Conservation (phyloP, 1,140 invertebrate species). For the Leptinotarsa lineolata region DNA sequence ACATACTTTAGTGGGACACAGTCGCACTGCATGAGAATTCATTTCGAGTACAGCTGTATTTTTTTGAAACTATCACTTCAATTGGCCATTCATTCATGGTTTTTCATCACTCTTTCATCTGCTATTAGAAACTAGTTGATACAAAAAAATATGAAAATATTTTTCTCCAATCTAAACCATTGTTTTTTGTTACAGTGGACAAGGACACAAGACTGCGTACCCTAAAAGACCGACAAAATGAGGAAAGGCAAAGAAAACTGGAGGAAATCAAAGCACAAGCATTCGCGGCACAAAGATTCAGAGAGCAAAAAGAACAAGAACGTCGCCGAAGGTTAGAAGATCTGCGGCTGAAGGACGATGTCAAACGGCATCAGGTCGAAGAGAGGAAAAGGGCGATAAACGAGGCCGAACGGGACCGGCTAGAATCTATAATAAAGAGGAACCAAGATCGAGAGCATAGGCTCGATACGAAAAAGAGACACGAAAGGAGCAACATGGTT, state of each 20-base stretch:
- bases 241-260: slow-evolving; percentile 81
- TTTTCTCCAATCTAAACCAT: background rate
- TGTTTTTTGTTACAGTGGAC: slow-evolving; percentile 52
- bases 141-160: too few species aligned
- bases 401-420: slow-evolving; percentile 81
- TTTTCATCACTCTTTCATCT: too few species aligned
- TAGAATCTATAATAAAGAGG: slow-evolving; percentile 81
- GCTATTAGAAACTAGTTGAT: too few species aligned
- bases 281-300: slow-evolving; percentile 81
- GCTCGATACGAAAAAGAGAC: slow-evolving; percentile 73
- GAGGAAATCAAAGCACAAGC: slow-evolving; percentile 86
- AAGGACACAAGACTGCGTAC: slow-evolving; percentile 66
- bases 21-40: too few species aligned
- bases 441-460: slow-evolving; percentile 83
- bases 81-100: too few species aligned
- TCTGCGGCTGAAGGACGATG: slow-evolving; percentile 74
- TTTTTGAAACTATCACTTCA: too few species aligned
- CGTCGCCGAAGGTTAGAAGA: slow-evolving; percentile 78
- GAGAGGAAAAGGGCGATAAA: slow-evolving; percentile 84
- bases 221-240: slow-evolving; percentile 80
- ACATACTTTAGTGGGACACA: too few species aligned
- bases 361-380: slow-evolving; percentile 78
- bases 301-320: slow-evolving; percentile 86
- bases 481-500: slow-evolving; percentile 69
- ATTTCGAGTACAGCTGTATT: too few species aligned